phyloP scores from a whole-genome alignment of 2,888 invertebrate species.

The Germaria angustata region DNA sequence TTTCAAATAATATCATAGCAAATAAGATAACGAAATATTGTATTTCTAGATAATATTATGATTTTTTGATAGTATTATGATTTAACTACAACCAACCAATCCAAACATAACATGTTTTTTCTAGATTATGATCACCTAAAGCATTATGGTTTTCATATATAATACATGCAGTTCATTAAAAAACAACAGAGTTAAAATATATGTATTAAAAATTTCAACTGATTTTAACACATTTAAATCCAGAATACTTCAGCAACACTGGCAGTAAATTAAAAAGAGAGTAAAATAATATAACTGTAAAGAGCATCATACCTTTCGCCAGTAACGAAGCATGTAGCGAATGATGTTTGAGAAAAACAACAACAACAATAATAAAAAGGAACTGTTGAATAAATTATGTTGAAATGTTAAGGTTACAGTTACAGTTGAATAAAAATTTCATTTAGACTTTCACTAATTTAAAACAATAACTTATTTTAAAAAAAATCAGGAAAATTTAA shows the following conservation, averaged over 20 bases:
- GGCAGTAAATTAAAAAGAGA: slow-evolving; percentile 3
- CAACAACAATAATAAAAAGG: background rate
- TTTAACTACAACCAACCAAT: too few species aligned
- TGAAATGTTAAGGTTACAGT: slow-evolving; percentile 62
- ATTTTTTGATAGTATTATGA: too few species aligned
- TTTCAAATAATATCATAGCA: too few species aligned
- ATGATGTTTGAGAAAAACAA: slow-evolving; percentile 3
- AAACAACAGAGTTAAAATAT: background rate
- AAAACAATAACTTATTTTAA: background rate
- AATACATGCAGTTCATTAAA: too few species aligned
- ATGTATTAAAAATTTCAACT: background rate
- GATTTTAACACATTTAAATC: background rate
- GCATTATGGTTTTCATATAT: too few species aligned
- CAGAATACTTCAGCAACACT: background rate
- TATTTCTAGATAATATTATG: too few species aligned
- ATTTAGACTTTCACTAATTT: slow-evolving; percentile 12
- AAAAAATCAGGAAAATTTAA: background rate
- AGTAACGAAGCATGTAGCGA: slow-evolving; percentile 38
- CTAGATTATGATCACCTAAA: too few species aligned
- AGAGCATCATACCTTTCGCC: slow-evolving; percentile 49
- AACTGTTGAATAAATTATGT: slow-evolving; percentile 66
- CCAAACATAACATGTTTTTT: too few species aligned
- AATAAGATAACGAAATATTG: too few species aligned
- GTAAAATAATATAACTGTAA: slow-evolving; percentile 1
- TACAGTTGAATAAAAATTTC: slow-evolving; percentile 23